A percentile compares a stretch with the other conserved stretches of the same genome.
These are phyloP conservation scores for Parauchenoglanis punctatus DNA, from an alignment of 2,797 vertebrate genomes.

Conservation along the genomic window DNA sequence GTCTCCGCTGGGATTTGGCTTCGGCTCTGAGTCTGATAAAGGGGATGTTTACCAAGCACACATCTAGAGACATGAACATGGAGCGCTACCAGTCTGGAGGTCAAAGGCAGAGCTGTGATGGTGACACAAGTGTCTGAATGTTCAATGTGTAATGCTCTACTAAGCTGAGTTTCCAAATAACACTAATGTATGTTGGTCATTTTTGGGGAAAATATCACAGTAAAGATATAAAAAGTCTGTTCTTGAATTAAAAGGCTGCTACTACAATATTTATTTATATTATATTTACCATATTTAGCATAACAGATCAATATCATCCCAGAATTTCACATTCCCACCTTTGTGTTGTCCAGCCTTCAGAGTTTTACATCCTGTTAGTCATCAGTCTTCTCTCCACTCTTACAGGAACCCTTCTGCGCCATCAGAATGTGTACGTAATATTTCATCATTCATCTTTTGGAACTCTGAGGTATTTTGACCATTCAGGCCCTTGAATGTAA, in stretches of 20 bases:
- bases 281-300: not conserved
- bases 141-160: not conserved
- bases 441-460: not conserved
- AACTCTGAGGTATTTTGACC: conserved; percentile 10
- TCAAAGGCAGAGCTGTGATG: conserved; percentile 1
- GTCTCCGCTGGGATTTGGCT: conserved; percentile 11
- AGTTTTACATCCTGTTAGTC: not conserved
- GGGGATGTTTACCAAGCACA: conserved; percentile 28
- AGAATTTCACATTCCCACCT: not conserved
- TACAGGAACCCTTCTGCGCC: not conserved
- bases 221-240: too few species aligned
- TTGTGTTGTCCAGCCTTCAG: not conserved
- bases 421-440: not conserved
- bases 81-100: conserved; percentile 12
- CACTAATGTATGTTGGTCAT: not conserved
- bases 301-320: not conserved
- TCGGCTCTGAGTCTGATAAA: not conserved
- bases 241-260: too few species aligned
- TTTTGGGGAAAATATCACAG: not conserved
- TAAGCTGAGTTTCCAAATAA: not conserved
- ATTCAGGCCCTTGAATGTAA: conserved; percentile 24
- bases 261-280: conserved; percentile 1
- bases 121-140: not conserved
- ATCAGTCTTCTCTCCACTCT: not conserved
- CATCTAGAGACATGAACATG: conserved; percentile 17